phyloP scores from a whole-genome alignment of 1,140 invertebrate species.

The Zophobas atratus region DNA sequence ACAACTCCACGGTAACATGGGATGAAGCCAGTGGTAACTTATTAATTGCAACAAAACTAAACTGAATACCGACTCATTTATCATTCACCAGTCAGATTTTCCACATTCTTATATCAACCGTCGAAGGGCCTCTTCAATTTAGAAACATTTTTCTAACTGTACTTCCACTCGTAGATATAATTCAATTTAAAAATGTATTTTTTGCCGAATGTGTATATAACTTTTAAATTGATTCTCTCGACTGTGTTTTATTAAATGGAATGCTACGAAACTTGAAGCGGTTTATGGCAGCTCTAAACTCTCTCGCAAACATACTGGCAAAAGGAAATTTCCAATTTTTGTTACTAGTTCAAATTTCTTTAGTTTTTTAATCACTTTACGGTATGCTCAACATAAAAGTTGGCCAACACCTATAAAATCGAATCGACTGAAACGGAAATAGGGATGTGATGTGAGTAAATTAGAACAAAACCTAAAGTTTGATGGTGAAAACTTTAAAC shows the following conservation, averaged over 20 bases:
- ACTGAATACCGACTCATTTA: slow-evolving; percentile 19
- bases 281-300: slow-evolving; percentile 34
- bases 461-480: slow-evolving; percentile 46
- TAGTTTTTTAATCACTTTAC: slow-evolving; percentile 41
- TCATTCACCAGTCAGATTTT: neutral
- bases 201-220: slow-evolving; percentile 5
- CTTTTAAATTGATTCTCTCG: slow-evolving; percentile 25
- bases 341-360: slow-evolving; percentile 17
- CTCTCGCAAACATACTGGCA: slow-evolving; percentile 15
- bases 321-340: slow-evolving; percentile 23
- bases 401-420: slow-evolving; percentile 39
- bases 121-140: no score
- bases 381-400: slow-evolving; percentile 28
- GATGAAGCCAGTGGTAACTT: slow-evolving; percentile 23
- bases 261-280: slow-evolving; percentile 4
- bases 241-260: slow-evolving; percentile 29
- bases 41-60: slow-evolving; percentile 30
- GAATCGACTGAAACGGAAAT: slow-evolving; percentile 7
- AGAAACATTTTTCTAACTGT: no score
- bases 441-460: slow-evolving; percentile 37
- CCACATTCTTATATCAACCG: no score
- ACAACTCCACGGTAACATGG: slow-evolving; percentile 12
- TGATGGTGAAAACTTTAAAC: slow-evolving; percentile 44
- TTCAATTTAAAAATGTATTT: slow-evolving; percentile 21
- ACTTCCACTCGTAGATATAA: neutral